Conservation (phyloP, 2,888 invertebrate genomes). For the Anoplius nigerrimus region DNA sequence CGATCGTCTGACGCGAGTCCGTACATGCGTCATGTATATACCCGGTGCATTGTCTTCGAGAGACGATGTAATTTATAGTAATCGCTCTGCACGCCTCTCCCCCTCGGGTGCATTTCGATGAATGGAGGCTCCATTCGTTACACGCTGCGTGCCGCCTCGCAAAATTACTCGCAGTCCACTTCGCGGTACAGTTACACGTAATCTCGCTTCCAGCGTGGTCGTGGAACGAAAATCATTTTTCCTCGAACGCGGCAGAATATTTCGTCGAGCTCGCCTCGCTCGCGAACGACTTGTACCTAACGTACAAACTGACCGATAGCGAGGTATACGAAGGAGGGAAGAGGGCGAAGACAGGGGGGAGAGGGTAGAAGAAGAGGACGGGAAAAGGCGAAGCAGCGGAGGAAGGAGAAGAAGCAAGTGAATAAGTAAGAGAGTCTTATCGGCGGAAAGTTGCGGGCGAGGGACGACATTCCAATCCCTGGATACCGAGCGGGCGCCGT, state of each 20-base stretch:
- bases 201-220: constrained; percentile 1
- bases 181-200: background rate
- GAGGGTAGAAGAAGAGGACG: background rate
- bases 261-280: background rate
- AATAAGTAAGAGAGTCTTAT: constrained; percentile 39
- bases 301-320: background rate
- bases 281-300: background rate
- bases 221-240: constrained; percentile 29
- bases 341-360: background rate
- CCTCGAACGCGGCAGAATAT: background rate
- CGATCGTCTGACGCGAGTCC: too few relatives aligned
- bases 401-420: constrained; percentile 31
- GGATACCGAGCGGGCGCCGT: constrained; percentile 47
- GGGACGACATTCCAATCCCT: constrained; percentile 52
- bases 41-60: constrained; percentile 51
- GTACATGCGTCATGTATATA: constrained; percentile 1
- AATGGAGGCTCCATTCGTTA: constrained; percentile 36
- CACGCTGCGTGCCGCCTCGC: background rate
- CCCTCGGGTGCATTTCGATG: constrained; percentile 30
- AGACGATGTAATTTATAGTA: constrained; percentile 55
- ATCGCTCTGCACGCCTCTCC: constrained; percentile 40
- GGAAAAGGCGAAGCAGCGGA: constrained; percentile 1
- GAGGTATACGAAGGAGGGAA: constrained; percentile 7
- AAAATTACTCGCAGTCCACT: background rate
- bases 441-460: constrained; percentile 52